These are phyloP conservation scores for Trachymyrmex septentrionalis DNA, from an alignment of 1,140 invertebrate species.

Conservation along the genomic window DNA sequence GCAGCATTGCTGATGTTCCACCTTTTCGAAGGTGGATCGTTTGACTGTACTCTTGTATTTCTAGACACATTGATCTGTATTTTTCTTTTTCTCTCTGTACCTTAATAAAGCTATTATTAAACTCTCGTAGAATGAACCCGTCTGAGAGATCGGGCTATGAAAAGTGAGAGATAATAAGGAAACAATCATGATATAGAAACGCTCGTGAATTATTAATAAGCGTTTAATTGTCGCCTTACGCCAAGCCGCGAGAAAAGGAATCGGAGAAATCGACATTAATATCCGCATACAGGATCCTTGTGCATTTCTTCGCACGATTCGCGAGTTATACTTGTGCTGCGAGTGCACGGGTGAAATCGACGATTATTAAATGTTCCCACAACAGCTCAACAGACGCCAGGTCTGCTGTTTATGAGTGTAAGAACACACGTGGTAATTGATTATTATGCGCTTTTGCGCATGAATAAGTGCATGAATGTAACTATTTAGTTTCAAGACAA, in stretches of 20 bases:
- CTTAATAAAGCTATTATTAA: too few species aligned
- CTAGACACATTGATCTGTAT: too few species aligned
- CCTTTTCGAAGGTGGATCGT: too few species aligned
- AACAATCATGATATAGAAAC: not conserved
- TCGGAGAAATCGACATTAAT: slow-evolving; percentile 54
- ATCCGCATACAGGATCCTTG: not conserved
- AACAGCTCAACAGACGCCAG: slow-evolving; percentile 3
- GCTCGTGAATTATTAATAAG: slow-evolving; percentile 39
- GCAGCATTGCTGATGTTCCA: too few species aligned
- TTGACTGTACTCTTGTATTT: too few species aligned
- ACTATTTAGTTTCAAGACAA: too few species aligned
- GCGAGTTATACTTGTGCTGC: slow-evolving; percentile 48
- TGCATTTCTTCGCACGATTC: slow-evolving; percentile 58
- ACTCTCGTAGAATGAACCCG: not conserved
- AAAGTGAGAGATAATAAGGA: not conserved
- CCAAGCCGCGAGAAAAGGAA: not conserved
- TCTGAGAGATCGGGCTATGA: not conserved
- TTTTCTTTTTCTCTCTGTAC: too few species aligned
- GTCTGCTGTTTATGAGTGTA: not conserved
- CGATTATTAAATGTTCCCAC: slow-evolving; percentile 61
- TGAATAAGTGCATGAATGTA: not conserved
- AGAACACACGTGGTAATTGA: slow-evolving; percentile 38
- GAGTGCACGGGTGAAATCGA: slow-evolving; percentile 53
- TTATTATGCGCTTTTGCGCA: slow-evolving; percentile 5
- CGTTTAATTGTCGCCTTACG: slow-evolving; percentile 31